Evolutionary conservation across 2,797 vertebrate species (phyloP).

Genomic region (Anableps anableps): DNA sequence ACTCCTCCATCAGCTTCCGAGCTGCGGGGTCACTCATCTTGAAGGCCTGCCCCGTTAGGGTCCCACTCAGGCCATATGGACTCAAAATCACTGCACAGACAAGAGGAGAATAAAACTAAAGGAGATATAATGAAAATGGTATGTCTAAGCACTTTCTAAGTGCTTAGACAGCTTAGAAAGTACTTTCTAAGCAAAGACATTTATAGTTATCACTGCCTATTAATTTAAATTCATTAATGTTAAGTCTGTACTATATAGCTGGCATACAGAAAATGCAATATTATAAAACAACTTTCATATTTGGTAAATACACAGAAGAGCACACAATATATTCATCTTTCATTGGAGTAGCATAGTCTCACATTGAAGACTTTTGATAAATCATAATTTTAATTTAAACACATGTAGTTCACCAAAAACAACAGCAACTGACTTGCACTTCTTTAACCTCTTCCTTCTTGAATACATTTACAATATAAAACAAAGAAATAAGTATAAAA

Average conservation of each 20-base stretch:
- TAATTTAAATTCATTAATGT: neutral
- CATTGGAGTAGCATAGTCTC: neutral
- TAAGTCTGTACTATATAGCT: neutral
- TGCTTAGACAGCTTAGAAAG: no score
- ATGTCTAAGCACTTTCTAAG: no score
- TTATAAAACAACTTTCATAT: neutral
- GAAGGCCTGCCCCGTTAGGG: slow-evolving; percentile 92
- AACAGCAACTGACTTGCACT: no score
- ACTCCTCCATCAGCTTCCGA: slow-evolving; percentile 94
- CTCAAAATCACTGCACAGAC: slow-evolving; percentile 88
- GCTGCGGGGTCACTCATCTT: slow-evolving; percentile 96
- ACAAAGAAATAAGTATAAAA: no score
- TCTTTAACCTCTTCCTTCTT: no score
- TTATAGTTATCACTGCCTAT: neutral
- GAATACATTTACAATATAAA: no score
- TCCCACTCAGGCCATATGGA: slow-evolving; percentile 94
- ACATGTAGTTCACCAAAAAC: no score
- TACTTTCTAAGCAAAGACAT: neutral
- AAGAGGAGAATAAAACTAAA: neutral
- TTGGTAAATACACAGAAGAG: neutral
- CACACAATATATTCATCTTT: neutral
- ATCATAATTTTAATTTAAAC: neutral
- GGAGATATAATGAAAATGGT: neutral
- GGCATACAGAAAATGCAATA: neutral
- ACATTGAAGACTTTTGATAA: neutral